phyloP scores from a whole-genome alignment of 2,888 invertebrate genomes.

The Poecilobothrus nobilitatus region DNA sequence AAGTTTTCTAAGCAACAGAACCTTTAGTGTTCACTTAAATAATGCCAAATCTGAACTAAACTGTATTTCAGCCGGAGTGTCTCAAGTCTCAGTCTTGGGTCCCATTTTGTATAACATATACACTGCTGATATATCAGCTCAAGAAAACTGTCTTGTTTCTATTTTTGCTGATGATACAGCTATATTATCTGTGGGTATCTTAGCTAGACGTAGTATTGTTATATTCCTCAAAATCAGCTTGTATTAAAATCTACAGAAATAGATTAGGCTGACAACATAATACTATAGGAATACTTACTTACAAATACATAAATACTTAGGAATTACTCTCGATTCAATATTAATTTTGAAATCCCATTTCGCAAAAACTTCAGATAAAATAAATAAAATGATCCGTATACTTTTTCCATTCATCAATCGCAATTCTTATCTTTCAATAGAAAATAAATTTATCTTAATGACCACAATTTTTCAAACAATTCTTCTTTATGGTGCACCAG shows the following conservation, averaged over 20 bases:
- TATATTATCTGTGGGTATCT: neutral
- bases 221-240: neutral
- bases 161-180: constrained; percentile 5
- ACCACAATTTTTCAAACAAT: neutral
- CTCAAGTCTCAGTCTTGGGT: neutral
- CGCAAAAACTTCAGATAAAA: too few species aligned
- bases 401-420: neutral
- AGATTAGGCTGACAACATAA: neutral
- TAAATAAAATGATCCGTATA: neutral
- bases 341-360: neutral
- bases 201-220: neutral
- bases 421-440: neutral
- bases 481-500: neutral
- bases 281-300: neutral
- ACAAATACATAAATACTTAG: neutral
- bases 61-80: neutral
- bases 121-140: neutral
- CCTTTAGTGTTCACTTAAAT: neutral
- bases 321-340: neutral
- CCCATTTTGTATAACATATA: neutral
- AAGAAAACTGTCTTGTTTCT: neutral
- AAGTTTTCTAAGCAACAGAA: neutral
- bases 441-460: neutral
- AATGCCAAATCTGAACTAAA: neutral
- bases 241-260: neutral